Conservation (phyloP, 2,113 vertebrate genomes). For the Thunnus maccoyii region DNA sequence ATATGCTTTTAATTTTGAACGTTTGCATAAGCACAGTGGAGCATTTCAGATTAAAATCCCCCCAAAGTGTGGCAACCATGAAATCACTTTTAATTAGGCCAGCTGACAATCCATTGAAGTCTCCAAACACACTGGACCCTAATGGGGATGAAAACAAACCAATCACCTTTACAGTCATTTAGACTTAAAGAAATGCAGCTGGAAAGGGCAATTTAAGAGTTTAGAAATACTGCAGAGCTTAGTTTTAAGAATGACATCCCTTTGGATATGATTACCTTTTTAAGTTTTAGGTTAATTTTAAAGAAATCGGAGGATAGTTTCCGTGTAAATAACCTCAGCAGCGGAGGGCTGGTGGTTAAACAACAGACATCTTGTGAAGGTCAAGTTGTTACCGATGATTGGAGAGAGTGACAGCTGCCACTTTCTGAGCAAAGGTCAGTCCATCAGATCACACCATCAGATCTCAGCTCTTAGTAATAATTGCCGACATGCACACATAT, state of each 20-base stretch:
- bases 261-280: neutral
- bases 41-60: conserved; percentile 80
- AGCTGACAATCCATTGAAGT: conserved; percentile 64
- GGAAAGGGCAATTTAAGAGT: neutral
- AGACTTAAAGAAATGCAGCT: neutral
- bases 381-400: conserved; percentile 63
- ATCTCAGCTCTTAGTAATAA: conserved; percentile 26
- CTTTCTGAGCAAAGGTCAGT: conserved; percentile 79
- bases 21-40: conserved; percentile 77
- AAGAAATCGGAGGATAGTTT: neutral
- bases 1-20: conserved; percentile 79
- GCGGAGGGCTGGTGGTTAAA: conserved; percentile 23
- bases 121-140: conserved; percentile 60
- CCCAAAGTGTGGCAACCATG: conserved; percentile 77
- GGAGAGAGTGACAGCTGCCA: conserved; percentile 72
- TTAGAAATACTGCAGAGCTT: neutral
- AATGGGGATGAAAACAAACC: conserved; percentile 60
- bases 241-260: neutral
- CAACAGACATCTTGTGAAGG: conserved; percentile 69
- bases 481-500: conserved; percentile 3
- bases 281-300: neutral
- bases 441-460: conserved; percentile 53
- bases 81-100: conserved; percentile 82
- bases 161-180: conserved; percentile 47
- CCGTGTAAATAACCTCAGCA: conserved; percentile 14